phyloP scores from a whole-genome alignment of 1,140 invertebrate species.

The Panagrolaimus sp. region DNA sequence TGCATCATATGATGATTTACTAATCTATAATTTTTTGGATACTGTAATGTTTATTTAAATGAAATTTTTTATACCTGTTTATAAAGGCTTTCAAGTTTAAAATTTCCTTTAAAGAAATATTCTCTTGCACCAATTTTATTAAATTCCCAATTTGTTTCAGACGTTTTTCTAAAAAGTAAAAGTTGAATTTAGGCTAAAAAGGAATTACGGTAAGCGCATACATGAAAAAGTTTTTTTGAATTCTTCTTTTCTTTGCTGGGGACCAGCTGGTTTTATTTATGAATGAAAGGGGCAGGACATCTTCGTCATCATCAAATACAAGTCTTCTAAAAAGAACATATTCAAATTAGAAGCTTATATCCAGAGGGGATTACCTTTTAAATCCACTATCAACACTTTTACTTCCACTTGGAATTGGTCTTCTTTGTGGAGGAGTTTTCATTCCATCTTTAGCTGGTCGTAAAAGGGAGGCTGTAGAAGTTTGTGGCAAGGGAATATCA shows the following conservation, averaged over 20 bases:
- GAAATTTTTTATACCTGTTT: too few relatives aligned
- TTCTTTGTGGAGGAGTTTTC: not conserved
- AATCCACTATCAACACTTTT: not conserved
- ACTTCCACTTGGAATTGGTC: not conserved
- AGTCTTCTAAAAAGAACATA: not conserved
- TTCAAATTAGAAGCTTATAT: not conserved
- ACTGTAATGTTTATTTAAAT: not conserved
- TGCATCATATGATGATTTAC: slow-evolving; percentile 22
- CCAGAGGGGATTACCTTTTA: not conserved
- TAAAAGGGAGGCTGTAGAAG: not conserved
- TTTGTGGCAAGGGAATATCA: not conserved
- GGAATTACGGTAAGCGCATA: not conserved
- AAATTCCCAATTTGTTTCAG: slow-evolving; percentile 15
- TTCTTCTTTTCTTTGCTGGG: slow-evolving; percentile 20
- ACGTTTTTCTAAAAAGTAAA: slow-evolving; percentile 13
- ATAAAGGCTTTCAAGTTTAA: slow-evolving; percentile 26
- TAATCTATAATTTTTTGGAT: slow-evolving; percentile 16
- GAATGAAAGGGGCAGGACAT: slow-evolving; percentile 14
- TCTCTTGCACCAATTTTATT: not conserved
- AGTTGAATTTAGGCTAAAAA: not conserved
- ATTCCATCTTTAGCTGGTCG: not conserved
- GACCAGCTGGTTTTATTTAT: slow-evolving; percentile 21
- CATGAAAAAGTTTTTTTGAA: slow-evolving; percentile 16
- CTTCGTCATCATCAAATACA: not conserved
- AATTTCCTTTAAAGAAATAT: slow-evolving; percentile 30